Evolutionary conservation across 2,113 vertebrate species (phyloP).

Genomic region (Salminus brasiliensis): DNA sequence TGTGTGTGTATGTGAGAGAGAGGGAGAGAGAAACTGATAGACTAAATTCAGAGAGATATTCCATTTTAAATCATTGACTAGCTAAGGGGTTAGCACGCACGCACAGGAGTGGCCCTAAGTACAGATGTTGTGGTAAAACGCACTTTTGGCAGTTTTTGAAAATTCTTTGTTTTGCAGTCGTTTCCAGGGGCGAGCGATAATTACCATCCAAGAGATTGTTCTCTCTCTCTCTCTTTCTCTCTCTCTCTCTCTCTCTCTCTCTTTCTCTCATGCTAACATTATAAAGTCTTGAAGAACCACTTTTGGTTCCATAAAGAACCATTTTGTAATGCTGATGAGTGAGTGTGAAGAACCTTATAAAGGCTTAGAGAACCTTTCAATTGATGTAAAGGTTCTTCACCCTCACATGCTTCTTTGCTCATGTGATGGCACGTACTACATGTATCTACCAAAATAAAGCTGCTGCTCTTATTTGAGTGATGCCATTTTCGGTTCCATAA

Average conservation of each 20-base stretch:
- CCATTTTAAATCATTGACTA: neutral
- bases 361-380: too few species aligned
- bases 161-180: neutral
- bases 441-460: too few species aligned
- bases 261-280: neutral
- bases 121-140: neutral
- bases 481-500: too few species aligned
- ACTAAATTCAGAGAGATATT: neutral
- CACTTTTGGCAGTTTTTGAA: slow-evolving; percentile 14
- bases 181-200: neutral
- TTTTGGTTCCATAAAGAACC: too few species aligned
- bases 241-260: too few species aligned
- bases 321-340: too few species aligned
- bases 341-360: too few species aligned
- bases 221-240: neutral
- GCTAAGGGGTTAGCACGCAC: neutral
- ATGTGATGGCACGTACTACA: too few species aligned
- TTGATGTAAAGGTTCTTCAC: too few species aligned
- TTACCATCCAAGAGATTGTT: neutral
- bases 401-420: too few species aligned
- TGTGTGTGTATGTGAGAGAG: too few species aligned
- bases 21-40: neutral
- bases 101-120: neutral
- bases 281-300: neutral
- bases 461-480: too few species aligned